Percentiles rank a stretch among this genome's conserved stretches.
These are phyloP conservation scores for Lepilemur ruficaudatus DNA, from an alignment of 2,797 vertebrate species.

Conservation along the genomic window DNA sequence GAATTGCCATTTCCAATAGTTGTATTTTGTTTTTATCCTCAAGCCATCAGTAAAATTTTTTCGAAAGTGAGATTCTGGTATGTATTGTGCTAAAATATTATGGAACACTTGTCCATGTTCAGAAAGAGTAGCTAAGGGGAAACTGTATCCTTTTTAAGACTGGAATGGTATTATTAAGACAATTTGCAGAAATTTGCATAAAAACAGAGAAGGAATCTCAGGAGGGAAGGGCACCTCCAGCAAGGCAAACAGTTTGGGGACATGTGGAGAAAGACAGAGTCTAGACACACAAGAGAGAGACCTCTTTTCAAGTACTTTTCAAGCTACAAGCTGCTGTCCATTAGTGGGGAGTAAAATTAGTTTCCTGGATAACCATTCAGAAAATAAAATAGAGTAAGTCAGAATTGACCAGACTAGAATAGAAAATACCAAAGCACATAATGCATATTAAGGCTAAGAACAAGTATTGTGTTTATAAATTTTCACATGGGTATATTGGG, in stretches of 20 bases:
- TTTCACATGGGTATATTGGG: neutral
- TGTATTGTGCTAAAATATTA: neutral
- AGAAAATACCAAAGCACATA: neutral
- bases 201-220: neutral
- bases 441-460: neutral
- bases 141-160: neutral
- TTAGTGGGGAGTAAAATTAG: neutral
- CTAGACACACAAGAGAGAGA: neutral
- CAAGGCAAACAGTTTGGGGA: neutral
- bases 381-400: neutral
- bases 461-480: neutral
- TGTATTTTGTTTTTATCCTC: neutral
- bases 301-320: neutral
- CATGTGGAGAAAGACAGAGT: neutral
- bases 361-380: neutral
- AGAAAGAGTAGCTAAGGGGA: neutral
- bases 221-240: neutral
- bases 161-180: neutral
- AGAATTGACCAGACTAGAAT: neutral
- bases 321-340: neutral
- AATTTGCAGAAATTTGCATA: neutral
- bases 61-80: neutral
- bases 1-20: neutral
- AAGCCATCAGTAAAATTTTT: neutral
- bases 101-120: neutral